These are phyloP conservation scores for Temnothorax nylanderi DNA, from an alignment of 1,140 invertebrate species.

Conservation along the genomic window DNA sequence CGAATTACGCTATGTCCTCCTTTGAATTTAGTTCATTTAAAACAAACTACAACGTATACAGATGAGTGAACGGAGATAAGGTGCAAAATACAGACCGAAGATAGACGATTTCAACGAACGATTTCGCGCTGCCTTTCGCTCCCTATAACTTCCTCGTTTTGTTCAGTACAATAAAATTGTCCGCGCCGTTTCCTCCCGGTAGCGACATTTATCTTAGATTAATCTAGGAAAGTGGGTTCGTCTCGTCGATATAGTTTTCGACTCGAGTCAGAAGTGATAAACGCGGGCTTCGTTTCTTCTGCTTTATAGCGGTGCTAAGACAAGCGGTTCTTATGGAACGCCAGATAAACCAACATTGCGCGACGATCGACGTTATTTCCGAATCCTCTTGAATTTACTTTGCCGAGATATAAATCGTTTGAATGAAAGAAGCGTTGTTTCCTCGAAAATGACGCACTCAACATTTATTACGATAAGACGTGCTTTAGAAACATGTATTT, in stretches of 20 bases:
- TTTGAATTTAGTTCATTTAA: conserved; percentile 41
- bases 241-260: conserved; percentile 45
- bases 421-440: neutral
- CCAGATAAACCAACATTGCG: neutral
- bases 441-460: neutral
- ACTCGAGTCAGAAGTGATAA: conserved; percentile 48
- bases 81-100: neutral
- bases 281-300: conserved; percentile 24
- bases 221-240: conserved; percentile 56
- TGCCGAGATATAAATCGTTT: conserved; percentile 4
- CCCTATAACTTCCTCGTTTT: neutral
- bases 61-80: neutral
- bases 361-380: conserved; percentile 31
- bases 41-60: conserved; percentile 39
- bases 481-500: neutral
- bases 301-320: conserved; percentile 33
- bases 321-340: conserved; percentile 7
- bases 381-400: conserved; percentile 29
- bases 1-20: conserved; percentile 40
- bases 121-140: conserved; percentile 3
- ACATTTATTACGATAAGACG: neutral
- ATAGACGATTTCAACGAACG: conserved; percentile 16
- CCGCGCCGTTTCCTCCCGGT: conserved; percentile 12
- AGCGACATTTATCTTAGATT: conserved; percentile 56
- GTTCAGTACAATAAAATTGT: conserved; percentile 46